Evolutionary conservation across 2,113 vertebrate species (phyloP), one percentile per base, ranked within the genome.

Genomic region (Psittacula cyanocephala): DNA sequence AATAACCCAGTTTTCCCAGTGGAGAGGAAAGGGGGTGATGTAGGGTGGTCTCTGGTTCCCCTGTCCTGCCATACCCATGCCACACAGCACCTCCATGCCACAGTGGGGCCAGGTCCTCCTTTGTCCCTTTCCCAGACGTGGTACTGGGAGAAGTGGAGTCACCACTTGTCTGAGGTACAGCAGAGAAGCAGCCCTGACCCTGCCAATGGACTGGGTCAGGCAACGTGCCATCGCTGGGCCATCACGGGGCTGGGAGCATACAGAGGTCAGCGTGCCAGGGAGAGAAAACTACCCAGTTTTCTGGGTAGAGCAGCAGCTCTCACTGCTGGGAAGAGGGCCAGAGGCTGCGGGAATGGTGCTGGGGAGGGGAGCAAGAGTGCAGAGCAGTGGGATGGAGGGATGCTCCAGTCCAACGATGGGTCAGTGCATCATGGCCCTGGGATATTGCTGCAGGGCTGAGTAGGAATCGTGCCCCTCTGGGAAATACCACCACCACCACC

Each of bases 51-150:
- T 46, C 63, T 53, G 27, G 10, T 23, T 71, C 46, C 20, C 19
- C 44, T 29, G 41, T 62, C 65, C 46, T 84, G 47, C 41, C 72
- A 31, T 60, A 67, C 46, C 19, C 2, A 1, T 29, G n/a, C 69
- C 49, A 60, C 0, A 4, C 7, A 35, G 23, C 27, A 24, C 46
- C 43, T 75, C 68, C 10, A 3, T 31, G 27, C 33, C 44, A 84
- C 1, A n/a, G 1, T 0, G 0, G 19, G 28, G 46, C 47, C 55
- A 63, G 28, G 52, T 64, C 2, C 3, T 9, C 1, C 12, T 43
- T 82, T 52, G 18, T 63, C 25, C 16, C 18, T 14, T 47, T 65
- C 53, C 57, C 16, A 71, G 43, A 20, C 8, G 9, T 2, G 0
- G 19, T 28, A 46, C 37, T 0, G 0, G 33, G 41, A 25, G 19